Evolutionary conservation across 2,113 vertebrate species (phyloP), one percentile per base, ranked within the genome.

Genomic region (Mugil cephalus): DNA sequence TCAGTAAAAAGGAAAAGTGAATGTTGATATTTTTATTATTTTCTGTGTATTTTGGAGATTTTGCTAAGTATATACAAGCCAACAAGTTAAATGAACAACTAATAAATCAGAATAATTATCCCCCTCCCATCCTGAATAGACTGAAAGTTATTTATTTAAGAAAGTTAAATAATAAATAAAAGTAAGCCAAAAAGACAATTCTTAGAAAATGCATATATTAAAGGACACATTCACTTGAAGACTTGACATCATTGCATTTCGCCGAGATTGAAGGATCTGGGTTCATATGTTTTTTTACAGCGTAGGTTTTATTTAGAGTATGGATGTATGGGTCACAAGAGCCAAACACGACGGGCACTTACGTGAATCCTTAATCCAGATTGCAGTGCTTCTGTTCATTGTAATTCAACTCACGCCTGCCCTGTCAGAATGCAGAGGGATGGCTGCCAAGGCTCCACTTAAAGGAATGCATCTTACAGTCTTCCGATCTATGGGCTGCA

Each of bases 401-500:
- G 78, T 78, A 59, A 91, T 87, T 91, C 88, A 86, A 66, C 81
- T 88, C 85, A 82, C 19, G 68, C n/a, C 63, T 21, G 67, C 62
- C 55, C 64, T 72, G 76, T 86, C 87, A 87, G 70, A 76, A 77
- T 54, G 81, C 77, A 76, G 69, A 35, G 67, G 39, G 83, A 55
- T 39, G 38, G 13, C 68, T 79, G 86, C 85, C 82, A 78, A 82
- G 55, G 11, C 58, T 79, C 67, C 68, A 81, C 73, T 89, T 78
- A 79, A 68, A 90, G 64, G 52, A 83, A 88, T 67, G 78, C 56
- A n/a, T 55, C 45, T 60, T 18, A 58, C 71, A 54, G 43, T 51
- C 45, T 56, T 60, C 62, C 36, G 13, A 74, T 52, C 65, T 21
- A 47, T 64, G 54, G 74, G n/a, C 79, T 60, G 69, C 45, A 70